These are phyloP conservation scores for Knipowitschia caucasica DNA, from an alignment of 2,797 vertebrate species.

Conservation along the genomic window DNA sequence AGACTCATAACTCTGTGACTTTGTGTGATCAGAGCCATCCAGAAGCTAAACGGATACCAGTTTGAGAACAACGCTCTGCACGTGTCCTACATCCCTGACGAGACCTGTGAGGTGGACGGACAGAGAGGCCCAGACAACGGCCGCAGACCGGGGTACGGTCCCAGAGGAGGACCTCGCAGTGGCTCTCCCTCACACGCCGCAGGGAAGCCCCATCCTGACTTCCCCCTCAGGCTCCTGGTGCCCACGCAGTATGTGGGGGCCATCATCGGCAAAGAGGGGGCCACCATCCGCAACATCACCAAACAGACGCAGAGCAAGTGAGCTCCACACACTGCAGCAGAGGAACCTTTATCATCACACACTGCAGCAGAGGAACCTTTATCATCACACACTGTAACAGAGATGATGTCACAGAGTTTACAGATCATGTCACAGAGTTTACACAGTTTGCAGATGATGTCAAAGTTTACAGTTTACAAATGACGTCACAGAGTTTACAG, in stretches of 20 bases:
- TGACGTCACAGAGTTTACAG: too few relatives aligned
- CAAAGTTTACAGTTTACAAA: too few relatives aligned
- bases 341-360: too few relatives aligned
- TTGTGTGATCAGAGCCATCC: slow-evolving; percentile 80
- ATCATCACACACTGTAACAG: too few relatives aligned
- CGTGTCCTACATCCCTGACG: slow-evolving; percentile 92
- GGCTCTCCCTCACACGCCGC: slow-evolving; percentile 81
- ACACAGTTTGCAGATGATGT: too few relatives aligned
- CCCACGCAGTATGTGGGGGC: slow-evolving; percentile 93
- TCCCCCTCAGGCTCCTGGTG: slow-evolving; percentile 89
- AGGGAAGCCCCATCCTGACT: slow-evolving; percentile 83
- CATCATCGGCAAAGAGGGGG: slow-evolving; percentile 94
- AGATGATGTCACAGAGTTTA: too few relatives aligned
- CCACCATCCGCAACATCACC: slow-evolving; percentile 94
- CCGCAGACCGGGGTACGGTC: slow-evolving; percentile 79
- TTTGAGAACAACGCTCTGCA: slow-evolving; percentile 88
- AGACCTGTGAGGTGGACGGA: slow-evolving; percentile 77
- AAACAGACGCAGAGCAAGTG: slow-evolving; percentile 97
- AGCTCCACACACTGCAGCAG: slow-evolving; percentile 51
- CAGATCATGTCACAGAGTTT: too few relatives aligned
- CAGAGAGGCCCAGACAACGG: slow-evolving; percentile 83
- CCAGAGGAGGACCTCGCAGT: slow-evolving; percentile 76
- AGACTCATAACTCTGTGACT: not conserved
- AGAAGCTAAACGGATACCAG: slow-evolving; percentile 93
- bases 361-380: too few relatives aligned